phyloP scores from a whole-genome alignment of 53 echinoderm and acorn worm species.

The Luidia sarsii region DNA sequence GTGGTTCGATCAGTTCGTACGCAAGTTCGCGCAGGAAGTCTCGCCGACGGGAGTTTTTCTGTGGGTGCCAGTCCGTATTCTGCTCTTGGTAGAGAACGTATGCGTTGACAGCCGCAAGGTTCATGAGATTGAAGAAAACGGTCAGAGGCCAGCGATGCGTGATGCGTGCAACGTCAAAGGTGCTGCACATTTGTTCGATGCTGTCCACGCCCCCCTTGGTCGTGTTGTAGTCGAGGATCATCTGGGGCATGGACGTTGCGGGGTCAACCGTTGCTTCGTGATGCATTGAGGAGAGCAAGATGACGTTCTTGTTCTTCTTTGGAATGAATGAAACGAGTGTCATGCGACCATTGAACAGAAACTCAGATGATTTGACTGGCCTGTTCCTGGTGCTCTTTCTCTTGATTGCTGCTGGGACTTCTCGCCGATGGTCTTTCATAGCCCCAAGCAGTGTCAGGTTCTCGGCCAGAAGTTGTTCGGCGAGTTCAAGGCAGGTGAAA shows the following conservation, averaged over 20 bases:
- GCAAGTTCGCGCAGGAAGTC: slow-evolving; percentile 12
- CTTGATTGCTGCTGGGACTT: background rate
- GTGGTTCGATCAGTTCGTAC: background rate
- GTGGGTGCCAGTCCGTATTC: background rate
- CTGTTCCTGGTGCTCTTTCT: background rate
- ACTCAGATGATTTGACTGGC: slow-evolving; percentile 1
- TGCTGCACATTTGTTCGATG: background rate
- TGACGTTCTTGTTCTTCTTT: background rate
- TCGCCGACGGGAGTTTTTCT: background rate
- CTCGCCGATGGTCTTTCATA: slow-evolving; percentile 3
- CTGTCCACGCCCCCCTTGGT: slow-evolving; percentile 6
- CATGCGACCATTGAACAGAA: background rate
- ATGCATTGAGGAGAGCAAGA: background rate
- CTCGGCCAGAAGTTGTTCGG: background rate
- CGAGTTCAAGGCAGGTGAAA: background rate
- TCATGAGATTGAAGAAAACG: background rate
- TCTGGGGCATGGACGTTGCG: background rate
- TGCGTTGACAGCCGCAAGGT: background rate
- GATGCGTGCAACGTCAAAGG: background rate
- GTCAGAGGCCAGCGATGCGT: background rate
- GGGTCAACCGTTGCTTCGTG: background rate
- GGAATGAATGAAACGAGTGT: slow-evolving; percentile 33
- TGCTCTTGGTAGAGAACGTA: background rate
- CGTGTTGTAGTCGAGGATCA: background rate
- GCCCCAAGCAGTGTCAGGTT: slow-evolving; percentile 20